Evolutionary conservation across 2,797 vertebrate species (phyloP).

Genomic region (Salarias fasciatus): DNA sequence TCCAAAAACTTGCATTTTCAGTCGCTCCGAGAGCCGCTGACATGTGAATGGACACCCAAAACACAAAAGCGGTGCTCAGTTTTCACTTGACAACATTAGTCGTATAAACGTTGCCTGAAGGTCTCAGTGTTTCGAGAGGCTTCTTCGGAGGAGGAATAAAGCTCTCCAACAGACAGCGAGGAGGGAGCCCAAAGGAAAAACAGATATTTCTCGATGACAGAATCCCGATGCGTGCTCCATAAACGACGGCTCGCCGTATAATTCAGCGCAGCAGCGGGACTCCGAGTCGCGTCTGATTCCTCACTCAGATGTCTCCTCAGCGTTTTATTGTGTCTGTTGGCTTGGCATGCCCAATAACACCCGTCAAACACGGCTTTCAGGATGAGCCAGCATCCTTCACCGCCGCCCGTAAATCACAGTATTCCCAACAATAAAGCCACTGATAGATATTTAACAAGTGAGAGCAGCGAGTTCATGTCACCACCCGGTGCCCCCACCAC

Average conservation of each 20-base stretch:
- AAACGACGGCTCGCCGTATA: slow-evolving; percentile 9
- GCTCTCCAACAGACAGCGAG: too few species aligned
- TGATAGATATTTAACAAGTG: slow-evolving; percentile 54
- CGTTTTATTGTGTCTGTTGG: slow-evolving; percentile 53
- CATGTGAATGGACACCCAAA: too few species aligned
- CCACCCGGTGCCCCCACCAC: slow-evolving; percentile 15
- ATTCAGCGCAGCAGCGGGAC: slow-evolving; percentile 9
- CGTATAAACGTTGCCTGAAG: too few species aligned
- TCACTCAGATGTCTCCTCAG: slow-evolving; percentile 49
- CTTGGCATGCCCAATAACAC: slow-evolving; percentile 11
- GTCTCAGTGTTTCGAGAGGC: too few species aligned
- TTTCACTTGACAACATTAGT: too few species aligned
- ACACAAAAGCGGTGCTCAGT: too few species aligned
- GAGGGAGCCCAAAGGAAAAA: too few species aligned
- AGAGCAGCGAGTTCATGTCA: slow-evolving; percentile 54
- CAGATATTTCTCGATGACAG: too few species aligned
- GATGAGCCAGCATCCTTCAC: slow-evolving; percentile 54
- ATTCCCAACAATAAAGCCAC: slow-evolving; percentile 51
- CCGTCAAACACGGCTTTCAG: slow-evolving; percentile 45
- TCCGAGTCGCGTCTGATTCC: slow-evolving; percentile 42
- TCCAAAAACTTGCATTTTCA: too few species aligned
- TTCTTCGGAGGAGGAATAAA: too few species aligned
- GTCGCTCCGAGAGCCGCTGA: too few species aligned
- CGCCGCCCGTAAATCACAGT: slow-evolving; percentile 42
- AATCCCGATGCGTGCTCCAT: too few species aligned